phyloP scores from a whole-genome alignment of 2,888 invertebrate genomes.

The Oxyteleia sp. region DNA sequence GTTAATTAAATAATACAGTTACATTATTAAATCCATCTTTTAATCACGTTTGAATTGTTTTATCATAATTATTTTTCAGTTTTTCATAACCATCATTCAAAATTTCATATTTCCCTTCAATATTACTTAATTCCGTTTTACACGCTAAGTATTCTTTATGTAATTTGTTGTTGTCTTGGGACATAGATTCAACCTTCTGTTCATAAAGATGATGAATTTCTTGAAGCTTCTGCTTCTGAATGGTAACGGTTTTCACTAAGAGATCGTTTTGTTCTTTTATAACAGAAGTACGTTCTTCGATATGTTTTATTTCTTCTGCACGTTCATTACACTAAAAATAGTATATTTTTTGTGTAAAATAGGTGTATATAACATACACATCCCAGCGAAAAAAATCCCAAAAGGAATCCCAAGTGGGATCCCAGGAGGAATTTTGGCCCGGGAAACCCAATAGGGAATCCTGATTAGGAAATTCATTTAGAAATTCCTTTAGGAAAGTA shows the following conservation, averaged over 20 bases:
- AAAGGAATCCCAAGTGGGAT: no score
- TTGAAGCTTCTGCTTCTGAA: slow-evolving; percentile 92
- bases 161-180: slow-evolving; percentile 90
- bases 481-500: no score
- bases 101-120: slow-evolving; percentile 89
- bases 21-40: no score
- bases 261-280: slow-evolving; percentile 87
- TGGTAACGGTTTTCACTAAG: slow-evolving; percentile 90
- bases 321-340: slow-evolving; percentile 83
- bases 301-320: slow-evolving; percentile 81
- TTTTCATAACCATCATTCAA: slow-evolving; percentile 89
- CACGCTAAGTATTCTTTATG: slow-evolving; percentile 90
- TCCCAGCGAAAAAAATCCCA: no score
- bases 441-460: no score
- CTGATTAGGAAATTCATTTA: no score
- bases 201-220: slow-evolving; percentile 93
- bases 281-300: slow-evolving; percentile 83
- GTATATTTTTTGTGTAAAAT: no score
- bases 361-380: no score
- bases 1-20: no score
- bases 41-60: no score
- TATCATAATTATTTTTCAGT: slow-evolving; percentile 88
- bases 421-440: no score
- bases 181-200: slow-evolving; percentile 91
- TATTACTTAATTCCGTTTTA: slow-evolving; percentile 89